Conservation (phyloP, 2,888 invertebrate species). For the Fragum fragum region DNA sequence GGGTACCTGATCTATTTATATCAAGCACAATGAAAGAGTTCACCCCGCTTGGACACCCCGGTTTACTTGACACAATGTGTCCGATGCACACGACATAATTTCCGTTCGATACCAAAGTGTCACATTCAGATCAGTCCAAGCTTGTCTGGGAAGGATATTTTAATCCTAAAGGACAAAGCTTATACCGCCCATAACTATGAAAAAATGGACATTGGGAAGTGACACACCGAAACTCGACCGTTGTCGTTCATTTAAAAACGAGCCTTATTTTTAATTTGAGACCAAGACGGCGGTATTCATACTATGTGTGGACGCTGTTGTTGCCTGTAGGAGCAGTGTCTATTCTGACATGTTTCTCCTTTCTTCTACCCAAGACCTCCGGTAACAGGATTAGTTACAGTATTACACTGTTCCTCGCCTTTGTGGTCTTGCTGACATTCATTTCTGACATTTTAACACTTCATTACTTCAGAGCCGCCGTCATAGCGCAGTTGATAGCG, state of each 20-base stretch:
- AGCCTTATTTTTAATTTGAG: not conserved
- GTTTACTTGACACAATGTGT: slow-evolving; percentile 2
- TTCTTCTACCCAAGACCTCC: not conserved
- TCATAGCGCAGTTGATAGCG: too few species aligned
- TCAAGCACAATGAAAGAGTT: too few species aligned
- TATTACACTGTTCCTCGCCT: slow-evolving; percentile 7
- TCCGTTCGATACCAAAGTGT: not conserved
- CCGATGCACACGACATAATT: slow-evolving; percentile 4
- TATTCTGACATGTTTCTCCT: not conserved
- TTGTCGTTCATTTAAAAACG: not conserved
- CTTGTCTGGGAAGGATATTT: not conserved
- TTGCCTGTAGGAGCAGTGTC: not conserved
- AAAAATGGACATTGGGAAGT: slow-evolving; percentile 1
- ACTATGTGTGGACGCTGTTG: not conserved
- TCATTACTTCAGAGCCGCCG: too few species aligned
- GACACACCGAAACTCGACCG: not conserved
- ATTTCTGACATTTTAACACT: slow-evolving; percentile 1
- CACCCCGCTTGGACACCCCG: not conserved
- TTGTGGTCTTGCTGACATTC: not conserved
- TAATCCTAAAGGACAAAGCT: too few species aligned
- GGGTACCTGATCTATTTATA: slow-evolving; percentile 1
- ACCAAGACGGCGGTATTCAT: not conserved
- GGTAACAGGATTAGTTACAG: slow-evolving; percentile 9
- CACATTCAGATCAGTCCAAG: not conserved
- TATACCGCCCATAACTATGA: not conserved